These are phyloP conservation scores for Porites lobata DNA, from an alignment of 92 coral and sea anemone species.

Conservation along the genomic window DNA sequence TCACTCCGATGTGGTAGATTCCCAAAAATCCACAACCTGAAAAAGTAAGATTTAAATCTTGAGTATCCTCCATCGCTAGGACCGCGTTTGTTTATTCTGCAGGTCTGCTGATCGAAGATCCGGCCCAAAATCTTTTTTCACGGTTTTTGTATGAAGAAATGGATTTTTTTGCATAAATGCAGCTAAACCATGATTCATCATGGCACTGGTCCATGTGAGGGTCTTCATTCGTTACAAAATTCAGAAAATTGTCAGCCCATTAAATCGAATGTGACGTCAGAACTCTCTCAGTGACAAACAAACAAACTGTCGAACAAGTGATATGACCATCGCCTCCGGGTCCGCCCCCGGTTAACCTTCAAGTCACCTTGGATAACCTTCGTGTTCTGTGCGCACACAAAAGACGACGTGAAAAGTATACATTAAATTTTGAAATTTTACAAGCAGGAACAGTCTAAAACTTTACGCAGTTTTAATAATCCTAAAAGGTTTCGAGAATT, in stretches of 20 bases:
- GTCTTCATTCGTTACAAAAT: too few species aligned
- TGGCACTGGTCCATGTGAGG: too few species aligned
- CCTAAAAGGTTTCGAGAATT: too few species aligned
- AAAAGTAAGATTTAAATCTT: slow-evolving; percentile 88
- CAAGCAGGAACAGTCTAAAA: too few species aligned
- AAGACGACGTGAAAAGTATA: too few species aligned
- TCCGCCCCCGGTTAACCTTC: not conserved
- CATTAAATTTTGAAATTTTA: too few species aligned
- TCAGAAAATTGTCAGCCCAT: not conserved
- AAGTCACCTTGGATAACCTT: not conserved
- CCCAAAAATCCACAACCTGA: slow-evolving; percentile 99
- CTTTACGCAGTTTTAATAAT: too few species aligned
- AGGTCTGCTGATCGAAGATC: too few species aligned
- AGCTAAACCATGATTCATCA: too few species aligned
- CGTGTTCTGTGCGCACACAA: not conserved
- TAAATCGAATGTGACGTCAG: slow-evolving; percentile 47
- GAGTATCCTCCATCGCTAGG: slow-evolving; percentile 48
- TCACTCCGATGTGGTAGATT: slow-evolving; percentile 97
- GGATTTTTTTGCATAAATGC: not conserved
- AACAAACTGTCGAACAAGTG: too few species aligned
- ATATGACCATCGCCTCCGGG: not conserved
- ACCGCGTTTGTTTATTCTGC: not conserved
- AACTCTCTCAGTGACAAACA: too few species aligned
- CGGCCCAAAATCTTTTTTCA: not conserved
- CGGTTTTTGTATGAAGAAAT: not conserved